Evolutionary conservation across 2,797 vertebrate genomes (phyloP), one percentile per base, ranked within the genome.

Genomic region (Accipiter fasciatus): DNA sequence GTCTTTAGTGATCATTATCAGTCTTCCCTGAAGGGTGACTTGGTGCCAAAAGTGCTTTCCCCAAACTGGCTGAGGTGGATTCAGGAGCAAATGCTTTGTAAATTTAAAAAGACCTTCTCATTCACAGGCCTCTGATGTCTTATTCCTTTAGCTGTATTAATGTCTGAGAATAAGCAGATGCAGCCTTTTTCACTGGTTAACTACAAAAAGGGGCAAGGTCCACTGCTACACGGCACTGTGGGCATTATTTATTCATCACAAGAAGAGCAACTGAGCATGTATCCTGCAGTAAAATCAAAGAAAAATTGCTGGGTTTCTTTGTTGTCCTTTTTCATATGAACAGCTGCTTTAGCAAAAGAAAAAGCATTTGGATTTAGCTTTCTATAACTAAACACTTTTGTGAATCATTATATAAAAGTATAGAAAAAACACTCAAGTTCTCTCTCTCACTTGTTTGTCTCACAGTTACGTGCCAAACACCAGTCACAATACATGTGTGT

Each of bases 111-210:
- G 98, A 97, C 97, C 97, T 98, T 97, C 98, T 98, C 97, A 97
- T 98, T 98, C 97, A 65, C 96, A 97, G 98, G 87, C 98, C 98
- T 98, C 96, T 97, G 97, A 98, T 98, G 98, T 98, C 98, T 98
- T 98, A 97, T 98, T 98, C 97, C 97, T 98, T 98, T 98, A 98
- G 97, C 97, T 96, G 94, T 89, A 93, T 98, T 98, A 98, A 96
- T 96, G 97, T 79, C 95, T 99, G 98, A 99, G 98, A 98, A 98
- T 97, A 98, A 98, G 97, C 99, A 99, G 98, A 98, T 92, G 92
- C 95, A 92, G 97, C 88, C 95, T 97, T 97, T 98, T 98, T 97
- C 97, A 95, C 98, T 97, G 96, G 88, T 90, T 97, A 96, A 96
- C 96, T 97, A 96, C 96, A 92, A 94, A 97, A 97, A 96, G 91